Conservation (phyloP, 2,113 vertebrate species). For the Pimephales promelas region DNA sequence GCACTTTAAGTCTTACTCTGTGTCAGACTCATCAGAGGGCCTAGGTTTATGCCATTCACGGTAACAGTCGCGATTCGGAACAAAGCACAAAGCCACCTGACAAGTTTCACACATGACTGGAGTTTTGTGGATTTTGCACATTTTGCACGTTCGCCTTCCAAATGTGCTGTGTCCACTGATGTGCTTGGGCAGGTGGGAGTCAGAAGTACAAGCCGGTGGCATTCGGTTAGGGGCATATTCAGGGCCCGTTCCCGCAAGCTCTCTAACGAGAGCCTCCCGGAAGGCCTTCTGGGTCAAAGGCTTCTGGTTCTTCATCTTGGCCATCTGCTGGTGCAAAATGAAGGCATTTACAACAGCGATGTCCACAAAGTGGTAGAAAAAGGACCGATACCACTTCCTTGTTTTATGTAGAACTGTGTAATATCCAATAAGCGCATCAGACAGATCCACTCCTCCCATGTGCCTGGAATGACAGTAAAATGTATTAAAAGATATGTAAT, state of each 20-base stretch:
- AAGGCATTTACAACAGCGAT: conserved; percentile 27
- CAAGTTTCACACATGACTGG: too few relatives aligned
- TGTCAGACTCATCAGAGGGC: too few relatives aligned
- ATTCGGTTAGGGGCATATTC: too few relatives aligned
- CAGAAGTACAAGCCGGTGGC: too few relatives aligned
- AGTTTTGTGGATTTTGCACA: too few relatives aligned
- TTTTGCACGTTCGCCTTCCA: too few relatives aligned
- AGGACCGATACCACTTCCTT: background rate
- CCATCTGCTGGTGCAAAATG: conserved; percentile 30
- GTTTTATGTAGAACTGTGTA: conserved; percentile 33
- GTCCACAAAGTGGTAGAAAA: conserved; percentile 46
- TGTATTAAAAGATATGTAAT: background rate
- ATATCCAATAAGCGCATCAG: background rate
- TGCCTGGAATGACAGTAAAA: background rate
- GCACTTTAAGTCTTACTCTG: too few relatives aligned
- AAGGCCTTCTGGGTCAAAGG: conserved; percentile 6
- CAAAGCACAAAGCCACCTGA: too few relatives aligned
- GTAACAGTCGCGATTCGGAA: too few relatives aligned
- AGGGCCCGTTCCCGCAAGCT: background rate
- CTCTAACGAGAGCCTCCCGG: background rate
- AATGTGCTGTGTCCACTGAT: too few relatives aligned
- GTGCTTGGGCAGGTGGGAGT: too few relatives aligned
- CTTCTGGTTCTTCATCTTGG: background rate
- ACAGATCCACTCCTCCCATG: conserved; percentile 26
- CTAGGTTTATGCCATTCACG: too few relatives aligned